phyloP scores from a whole-genome alignment of 2,888 invertebrate species.

The Teleiodes luculella region DNA sequence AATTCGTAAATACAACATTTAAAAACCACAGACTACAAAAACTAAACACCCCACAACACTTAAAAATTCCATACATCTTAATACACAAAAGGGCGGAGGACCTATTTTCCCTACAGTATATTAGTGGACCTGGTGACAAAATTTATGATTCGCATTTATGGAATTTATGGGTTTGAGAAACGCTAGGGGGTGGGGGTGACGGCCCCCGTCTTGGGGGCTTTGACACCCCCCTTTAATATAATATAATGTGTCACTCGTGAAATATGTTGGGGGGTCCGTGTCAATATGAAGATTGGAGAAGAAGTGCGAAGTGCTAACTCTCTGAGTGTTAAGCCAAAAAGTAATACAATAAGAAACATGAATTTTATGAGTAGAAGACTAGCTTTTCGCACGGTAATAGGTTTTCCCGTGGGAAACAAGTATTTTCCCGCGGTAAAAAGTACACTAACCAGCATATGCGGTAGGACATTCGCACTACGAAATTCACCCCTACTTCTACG shows the following conservation, averaged over 20 bases:
- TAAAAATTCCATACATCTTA: slow-evolving; percentile 8
- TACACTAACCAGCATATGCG: too few species aligned
- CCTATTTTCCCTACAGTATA: slow-evolving; percentile 47
- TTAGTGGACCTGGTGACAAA: slow-evolving; percentile 38
- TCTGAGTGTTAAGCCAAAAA: too few species aligned
- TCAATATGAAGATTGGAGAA: slow-evolving; percentile 4
- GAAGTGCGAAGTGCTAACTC: neutral
- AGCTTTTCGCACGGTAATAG: too few species aligned
- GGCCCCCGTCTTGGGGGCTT: neutral
- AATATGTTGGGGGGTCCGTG: slow-evolving; percentile 11
- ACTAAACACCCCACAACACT: neutral
- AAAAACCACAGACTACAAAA: neutral
- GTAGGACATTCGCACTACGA: too few species aligned
- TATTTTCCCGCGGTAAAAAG: too few species aligned
- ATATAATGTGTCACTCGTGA: slow-evolving; percentile 21
- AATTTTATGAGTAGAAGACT: neutral
- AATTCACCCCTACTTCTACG: too few species aligned
- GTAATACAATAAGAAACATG: neutral
- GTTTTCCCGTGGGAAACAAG: too few species aligned
- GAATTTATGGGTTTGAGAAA: slow-evolving; percentile 25
- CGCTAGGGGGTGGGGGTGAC: slow-evolving; percentile 23
- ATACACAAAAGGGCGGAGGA: slow-evolving; percentile 19
- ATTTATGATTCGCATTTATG: slow-evolving; percentile 20
- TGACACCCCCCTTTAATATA: slow-evolving; percentile 22
- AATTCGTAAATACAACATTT: too few species aligned